These are phyloP conservation scores for Nymphicus hollandicus DNA, from an alignment of 2,113 vertebrate species.

Conservation along the genomic window DNA sequence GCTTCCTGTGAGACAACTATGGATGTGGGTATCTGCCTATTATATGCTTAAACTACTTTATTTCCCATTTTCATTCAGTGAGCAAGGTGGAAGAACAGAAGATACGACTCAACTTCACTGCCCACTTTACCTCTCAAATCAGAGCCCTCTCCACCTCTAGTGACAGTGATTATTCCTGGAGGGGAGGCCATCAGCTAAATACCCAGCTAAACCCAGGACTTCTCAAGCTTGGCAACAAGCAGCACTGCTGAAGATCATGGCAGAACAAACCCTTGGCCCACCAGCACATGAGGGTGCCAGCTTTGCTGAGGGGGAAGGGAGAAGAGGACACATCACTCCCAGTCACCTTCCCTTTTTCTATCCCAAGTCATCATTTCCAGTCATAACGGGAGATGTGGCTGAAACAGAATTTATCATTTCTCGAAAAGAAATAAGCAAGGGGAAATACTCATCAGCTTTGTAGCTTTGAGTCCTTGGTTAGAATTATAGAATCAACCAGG, in stretches of 20 bases:
- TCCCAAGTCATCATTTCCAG: not conserved
- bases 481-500: not conserved
- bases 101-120: accelerated
- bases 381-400: not conserved
- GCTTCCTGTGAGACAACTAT: not conserved
- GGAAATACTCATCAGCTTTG: not conserved
- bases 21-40: accelerated
- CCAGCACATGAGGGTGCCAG: accelerated
- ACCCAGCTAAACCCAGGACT: not conserved
- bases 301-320: not conserved
- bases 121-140: not conserved
- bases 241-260: not conserved
- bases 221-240: no score
- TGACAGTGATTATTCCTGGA: not conserved
- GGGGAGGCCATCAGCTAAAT: not conserved
- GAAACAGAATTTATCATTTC: not conserved
- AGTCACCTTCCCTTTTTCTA: not conserved
- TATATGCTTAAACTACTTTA: not conserved
- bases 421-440: accelerated
- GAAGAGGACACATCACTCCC: not conserved
- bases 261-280: not conserved
- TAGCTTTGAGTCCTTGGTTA: not conserved
- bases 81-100: not conserved
- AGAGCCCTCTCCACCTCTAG: not conserved
- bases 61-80: accelerated